Percentiles rank a stretch among this genome's conserved stretches.
Evolutionary conservation across 2,113 vertebrate species (phyloP).

Genomic region (Ploceus nigricollis): DNA sequence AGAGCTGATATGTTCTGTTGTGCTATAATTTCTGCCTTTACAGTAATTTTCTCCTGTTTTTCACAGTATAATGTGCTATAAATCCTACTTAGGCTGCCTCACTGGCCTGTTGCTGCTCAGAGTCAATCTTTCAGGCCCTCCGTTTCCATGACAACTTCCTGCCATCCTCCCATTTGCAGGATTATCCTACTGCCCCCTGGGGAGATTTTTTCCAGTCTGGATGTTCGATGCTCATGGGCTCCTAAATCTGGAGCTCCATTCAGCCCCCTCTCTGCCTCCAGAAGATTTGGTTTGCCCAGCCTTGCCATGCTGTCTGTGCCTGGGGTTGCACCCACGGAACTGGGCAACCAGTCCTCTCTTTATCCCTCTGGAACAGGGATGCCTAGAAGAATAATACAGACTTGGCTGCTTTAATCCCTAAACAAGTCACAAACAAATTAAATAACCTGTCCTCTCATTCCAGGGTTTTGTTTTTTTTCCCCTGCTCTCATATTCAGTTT

Average conservation of each 20-base stretch:
- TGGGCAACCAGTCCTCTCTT: not conserved
- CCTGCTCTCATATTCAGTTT: not conserved
- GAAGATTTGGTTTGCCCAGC: not conserved
- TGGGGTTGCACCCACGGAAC: not conserved
- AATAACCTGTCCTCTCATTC: not conserved
- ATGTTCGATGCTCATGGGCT: not conserved
- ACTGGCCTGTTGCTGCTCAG: conserved; percentile 69
- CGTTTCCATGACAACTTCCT: conserved; percentile 73
- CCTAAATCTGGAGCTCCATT: not conserved
- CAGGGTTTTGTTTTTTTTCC: not conserved
- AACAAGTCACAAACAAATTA: not conserved
- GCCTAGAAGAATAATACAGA: not conserved
- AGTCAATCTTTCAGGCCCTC: conserved; percentile 74
- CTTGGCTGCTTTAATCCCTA: not conserved
- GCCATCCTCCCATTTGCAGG: conserved; percentile 25
- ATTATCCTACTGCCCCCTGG: conserved; percentile 65
- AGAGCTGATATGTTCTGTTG: conserved; percentile 74
- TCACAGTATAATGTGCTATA: conserved; percentile 78
- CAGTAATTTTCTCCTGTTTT: conserved; percentile 81
- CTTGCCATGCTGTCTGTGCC: not conserved
- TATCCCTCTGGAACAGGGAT: not conserved
- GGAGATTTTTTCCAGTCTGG: not conserved
- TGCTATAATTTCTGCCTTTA: conserved; percentile 80
- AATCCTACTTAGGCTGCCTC: conserved; percentile 79
- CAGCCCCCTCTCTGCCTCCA: not conserved